Evolutionary conservation across 2,888 invertebrate species (phyloP).

Genomic region (Lymantria monacha): DNA sequence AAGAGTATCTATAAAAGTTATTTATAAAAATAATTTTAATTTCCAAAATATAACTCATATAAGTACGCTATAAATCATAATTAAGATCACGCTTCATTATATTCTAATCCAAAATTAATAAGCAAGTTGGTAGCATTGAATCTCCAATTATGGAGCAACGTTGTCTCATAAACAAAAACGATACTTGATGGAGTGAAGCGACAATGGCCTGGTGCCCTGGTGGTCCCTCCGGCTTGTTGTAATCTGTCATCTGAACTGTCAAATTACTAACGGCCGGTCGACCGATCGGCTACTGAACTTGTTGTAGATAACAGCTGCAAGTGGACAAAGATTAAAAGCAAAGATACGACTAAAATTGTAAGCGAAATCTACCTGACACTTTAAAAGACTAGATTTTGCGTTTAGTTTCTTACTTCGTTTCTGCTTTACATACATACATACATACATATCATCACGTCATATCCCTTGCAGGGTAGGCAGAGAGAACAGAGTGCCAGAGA

Average conservation of each 20-base stretch:
- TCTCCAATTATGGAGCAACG: constrained; percentile 57
- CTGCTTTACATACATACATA: too few species aligned
- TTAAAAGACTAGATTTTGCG: background rate
- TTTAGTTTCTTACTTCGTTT: too few species aligned
- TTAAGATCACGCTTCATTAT: constrained; percentile 25
- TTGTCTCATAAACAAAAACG: constrained; percentile 62
- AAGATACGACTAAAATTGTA: constrained; percentile 12
- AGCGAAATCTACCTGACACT: background rate
- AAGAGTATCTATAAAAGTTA: too few species aligned
- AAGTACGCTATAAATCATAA: constrained; percentile 7
- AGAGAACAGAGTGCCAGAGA: too few species aligned
- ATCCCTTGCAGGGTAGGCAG: too few species aligned
- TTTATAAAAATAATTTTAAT: too few species aligned
- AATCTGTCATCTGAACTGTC: constrained; percentile 82
- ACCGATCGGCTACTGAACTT: constrained; percentile 80
- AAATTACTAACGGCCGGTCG: constrained; percentile 81
- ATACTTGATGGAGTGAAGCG: constrained; percentile 57
- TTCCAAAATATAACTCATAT: too few species aligned
- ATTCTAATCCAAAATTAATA: constrained; percentile 16
- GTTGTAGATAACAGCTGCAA: constrained; percentile 75
- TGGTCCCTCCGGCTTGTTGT: constrained; percentile 69
- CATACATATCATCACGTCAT: too few species aligned
- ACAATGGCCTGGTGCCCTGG: constrained; percentile 76
- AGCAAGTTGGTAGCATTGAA: constrained; percentile 39
- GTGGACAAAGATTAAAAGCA: constrained; percentile 46